These are phyloP conservation scores for Balearica regulorum DNA, from an alignment of 2,797 vertebrate species.

Conservation along the genomic window DNA sequence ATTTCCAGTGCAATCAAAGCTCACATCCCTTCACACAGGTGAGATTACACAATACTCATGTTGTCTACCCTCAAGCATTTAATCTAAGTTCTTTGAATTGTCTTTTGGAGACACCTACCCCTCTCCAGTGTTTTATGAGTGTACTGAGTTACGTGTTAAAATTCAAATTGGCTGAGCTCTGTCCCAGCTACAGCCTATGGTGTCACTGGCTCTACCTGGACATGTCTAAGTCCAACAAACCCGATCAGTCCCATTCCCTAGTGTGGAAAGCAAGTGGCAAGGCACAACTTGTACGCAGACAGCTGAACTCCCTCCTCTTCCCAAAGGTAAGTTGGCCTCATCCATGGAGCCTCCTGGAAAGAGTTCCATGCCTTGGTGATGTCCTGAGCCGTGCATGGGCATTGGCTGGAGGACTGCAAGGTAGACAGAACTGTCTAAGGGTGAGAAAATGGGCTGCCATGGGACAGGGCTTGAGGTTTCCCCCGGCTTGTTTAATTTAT, in stretches of 20 bases:
- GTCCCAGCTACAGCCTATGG: background rate
- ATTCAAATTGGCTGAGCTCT: background rate
- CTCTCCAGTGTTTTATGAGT: background rate
- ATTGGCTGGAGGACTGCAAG: background rate
- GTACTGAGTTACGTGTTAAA: background rate
- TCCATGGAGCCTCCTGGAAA: background rate
- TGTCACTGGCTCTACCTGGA: background rate
- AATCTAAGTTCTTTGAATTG: background rate
- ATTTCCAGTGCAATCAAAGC: background rate
- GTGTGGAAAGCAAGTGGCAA: background rate
- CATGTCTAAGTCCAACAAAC: background rate
- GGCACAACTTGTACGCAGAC: background rate
- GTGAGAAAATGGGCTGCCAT: background rate
- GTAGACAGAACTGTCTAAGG: background rate
- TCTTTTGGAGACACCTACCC: background rate
- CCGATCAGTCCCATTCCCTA: background rate
- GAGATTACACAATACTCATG: background rate
- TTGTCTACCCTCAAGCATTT: background rate
- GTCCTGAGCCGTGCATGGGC: background rate
- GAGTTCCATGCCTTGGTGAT: background rate
- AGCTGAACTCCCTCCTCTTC: background rate
- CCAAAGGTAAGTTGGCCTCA: background rate
- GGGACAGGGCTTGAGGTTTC: background rate
- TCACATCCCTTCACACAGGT: background rate
- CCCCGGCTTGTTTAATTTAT: background rate